These are phyloP conservation scores for Rhodeus uyekii DNA, from an alignment of 2,797 vertebrate genomes.

Conservation along the genomic window DNA sequence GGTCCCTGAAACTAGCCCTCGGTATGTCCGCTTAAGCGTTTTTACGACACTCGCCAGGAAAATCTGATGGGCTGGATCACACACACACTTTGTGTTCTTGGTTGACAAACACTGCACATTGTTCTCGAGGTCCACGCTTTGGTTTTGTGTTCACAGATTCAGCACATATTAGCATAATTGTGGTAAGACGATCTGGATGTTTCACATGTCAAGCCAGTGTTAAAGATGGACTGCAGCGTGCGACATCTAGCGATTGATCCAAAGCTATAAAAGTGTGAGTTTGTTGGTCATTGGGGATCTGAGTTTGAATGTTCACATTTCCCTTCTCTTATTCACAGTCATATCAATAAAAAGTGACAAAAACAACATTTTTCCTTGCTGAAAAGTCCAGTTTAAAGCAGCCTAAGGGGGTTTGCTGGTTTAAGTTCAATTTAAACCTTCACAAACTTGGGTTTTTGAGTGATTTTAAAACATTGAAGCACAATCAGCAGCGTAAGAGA, in stretches of 20 bases:
- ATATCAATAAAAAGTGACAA: neutral
- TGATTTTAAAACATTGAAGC: too few species aligned
- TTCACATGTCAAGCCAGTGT: neutral
- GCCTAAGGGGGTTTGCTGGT: neutral
- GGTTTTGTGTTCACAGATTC: constrained; percentile 31
- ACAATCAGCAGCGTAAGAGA: too few species aligned
- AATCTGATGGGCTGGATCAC: constrained; percentile 24
- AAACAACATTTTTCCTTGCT: neutral
- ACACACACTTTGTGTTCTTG: neutral
- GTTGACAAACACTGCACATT: constrained; percentile 25
- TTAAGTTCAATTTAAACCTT: neutral
- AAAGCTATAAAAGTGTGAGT: neutral
- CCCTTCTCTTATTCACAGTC: neutral
- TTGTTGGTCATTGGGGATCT: neutral
- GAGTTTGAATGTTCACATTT: neutral
- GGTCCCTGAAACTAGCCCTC: constrained; percentile 29
- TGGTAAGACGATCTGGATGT: neutral
- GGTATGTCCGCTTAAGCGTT: neutral
- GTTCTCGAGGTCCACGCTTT: constrained; percentile 4
- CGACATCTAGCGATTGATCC: neutral
- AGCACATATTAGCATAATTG: constrained; percentile 19
- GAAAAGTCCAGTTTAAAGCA: neutral
- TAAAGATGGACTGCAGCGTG: neutral
- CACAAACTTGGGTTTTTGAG: too few species aligned
- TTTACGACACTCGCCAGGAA: constrained; percentile 32